Evolutionary conservation across 2,113 vertebrate genomes (phyloP).

Genomic region (Dasyornis broadbenti): DNA sequence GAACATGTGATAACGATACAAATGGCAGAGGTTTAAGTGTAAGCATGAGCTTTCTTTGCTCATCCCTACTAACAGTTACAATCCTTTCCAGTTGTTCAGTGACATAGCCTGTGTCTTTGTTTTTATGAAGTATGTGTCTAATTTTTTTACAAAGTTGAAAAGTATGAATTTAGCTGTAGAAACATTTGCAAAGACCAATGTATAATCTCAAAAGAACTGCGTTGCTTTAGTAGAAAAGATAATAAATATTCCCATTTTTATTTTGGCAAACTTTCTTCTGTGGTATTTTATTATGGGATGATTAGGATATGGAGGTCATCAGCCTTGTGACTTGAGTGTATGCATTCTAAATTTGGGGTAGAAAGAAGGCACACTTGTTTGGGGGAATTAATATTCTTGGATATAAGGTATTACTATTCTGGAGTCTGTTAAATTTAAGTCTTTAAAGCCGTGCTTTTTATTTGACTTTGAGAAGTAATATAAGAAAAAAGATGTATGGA

Average conservation of each 20-base stretch:
- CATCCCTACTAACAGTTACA: constrained; percentile 43
- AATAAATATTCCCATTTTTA: constrained; percentile 73
- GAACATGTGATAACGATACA: constrained; percentile 21
- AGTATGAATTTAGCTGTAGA: constrained; percentile 46
- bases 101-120: constrained; percentile 37
- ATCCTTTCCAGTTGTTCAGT: constrained; percentile 32
- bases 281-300: constrained; percentile 41
- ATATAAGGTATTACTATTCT: neutral
- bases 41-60: constrained; percentile 60
- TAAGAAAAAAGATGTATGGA: neutral
- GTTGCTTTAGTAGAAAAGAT: constrained; percentile 64
- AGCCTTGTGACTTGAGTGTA: neutral
- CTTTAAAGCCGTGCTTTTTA: neutral
- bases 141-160: constrained; percentile 54
- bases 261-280: constrained; percentile 67
- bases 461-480: neutral
- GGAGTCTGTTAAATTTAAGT: neutral
- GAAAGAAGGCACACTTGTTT: neutral
- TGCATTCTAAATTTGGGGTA: neutral
- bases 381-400: neutral
- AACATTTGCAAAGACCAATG: constrained; percentile 56
- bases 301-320: neutral
- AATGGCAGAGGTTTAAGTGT: constrained; percentile 21
- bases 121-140: constrained; percentile 63
- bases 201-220: constrained; percentile 52